A percentile compares a stretch with the other conserved stretches of the same genome.
Evolutionary conservation across 2,888 invertebrate species (phyloP).

Genomic region (Apoda limacodes): DNA sequence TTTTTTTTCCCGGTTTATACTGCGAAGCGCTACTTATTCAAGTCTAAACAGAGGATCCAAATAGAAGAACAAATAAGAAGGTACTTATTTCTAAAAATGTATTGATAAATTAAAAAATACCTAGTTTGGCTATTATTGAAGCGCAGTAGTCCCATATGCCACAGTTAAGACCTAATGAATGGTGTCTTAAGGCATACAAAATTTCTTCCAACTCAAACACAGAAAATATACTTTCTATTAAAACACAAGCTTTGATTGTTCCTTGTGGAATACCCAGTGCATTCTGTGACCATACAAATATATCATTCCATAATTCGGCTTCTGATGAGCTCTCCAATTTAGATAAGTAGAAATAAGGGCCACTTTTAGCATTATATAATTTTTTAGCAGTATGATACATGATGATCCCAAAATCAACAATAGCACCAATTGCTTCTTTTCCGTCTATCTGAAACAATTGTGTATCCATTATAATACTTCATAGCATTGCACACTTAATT

Average conservation of each 20-base stretch:
- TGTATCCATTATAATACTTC: neutral
- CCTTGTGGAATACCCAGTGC: constrained; percentile 68
- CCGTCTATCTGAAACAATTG: constrained; percentile 60
- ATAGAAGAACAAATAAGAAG: too few species aligned
- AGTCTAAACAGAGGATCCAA: too few species aligned
- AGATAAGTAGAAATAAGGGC: constrained; percentile 79
- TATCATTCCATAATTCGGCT: constrained; percentile 76
- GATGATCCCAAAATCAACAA: constrained; percentile 77
- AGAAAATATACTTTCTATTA: constrained; percentile 78
- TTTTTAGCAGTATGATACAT: constrained; percentile 73
- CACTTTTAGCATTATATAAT: constrained; percentile 65
- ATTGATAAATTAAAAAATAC: too few species aligned
- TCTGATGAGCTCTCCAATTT: constrained; percentile 75
- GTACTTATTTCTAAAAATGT: too few species aligned
- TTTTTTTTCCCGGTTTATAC: too few species aligned
- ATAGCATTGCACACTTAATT: constrained; percentile 2
- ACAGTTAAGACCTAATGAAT: constrained; percentile 78
- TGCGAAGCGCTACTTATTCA: too few species aligned
- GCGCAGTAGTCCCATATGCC: constrained; percentile 82
- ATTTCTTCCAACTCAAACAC: constrained; percentile 78
- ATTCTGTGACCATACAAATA: constrained; percentile 73
- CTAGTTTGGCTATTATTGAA: constrained; percentile 74
- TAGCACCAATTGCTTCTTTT: constrained; percentile 71
- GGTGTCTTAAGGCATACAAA: constrained; percentile 72
- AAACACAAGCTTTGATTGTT: constrained; percentile 77